Evolutionary conservation across 92 coral and sea anemone genomes (phyloP), one percentile per base, ranked within the genome.

Genomic region (Epizoanthus illoricatus): DNA sequence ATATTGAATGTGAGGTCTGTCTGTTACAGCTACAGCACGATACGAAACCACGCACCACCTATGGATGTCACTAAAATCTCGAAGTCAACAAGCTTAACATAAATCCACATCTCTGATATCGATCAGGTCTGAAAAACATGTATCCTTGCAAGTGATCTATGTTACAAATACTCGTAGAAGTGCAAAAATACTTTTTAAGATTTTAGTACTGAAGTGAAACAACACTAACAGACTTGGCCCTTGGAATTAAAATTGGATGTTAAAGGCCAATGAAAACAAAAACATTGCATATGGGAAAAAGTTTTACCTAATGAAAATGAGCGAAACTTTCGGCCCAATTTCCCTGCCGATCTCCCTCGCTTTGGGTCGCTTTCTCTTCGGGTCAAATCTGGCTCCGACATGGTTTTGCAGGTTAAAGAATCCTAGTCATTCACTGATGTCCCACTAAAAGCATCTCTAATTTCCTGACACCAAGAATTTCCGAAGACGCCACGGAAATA

Each of bases 381-480:
- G 42, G 41, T 78, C 18, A 78, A 49, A 43, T 78, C 82, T 24
- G 82, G 82, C 9, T 78, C 82, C 56, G 82, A 78, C 82, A 78
- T 78, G 18, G 16, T 43, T 1, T 52, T 33, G 6, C 11, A 17
- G n/a, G 13, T 16, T 4, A 21, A 57, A 28, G 52, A 40, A 60
- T 74, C 57, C 23, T 24, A 33, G 2, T 28, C 67, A 62, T 28
- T 75, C 58, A 39, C 75, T 8, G 5, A 19, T 0, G 18, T n/a
- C 23, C 58, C 36, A 6, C 20, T 8, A 15, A 19, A 18, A 42
- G 76, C 5, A 36, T 36, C 2, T 58, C 52, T n/a, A 5, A 67
- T 63, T 63, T 63, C 42, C 71, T 12, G n/a, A 43, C 12, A 49
- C 59, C 60, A 41, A 2, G 55, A 61, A 61, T 63, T 69, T 59